These are phyloP conservation scores for Ephestia elutella DNA, from an alignment of 1,140 invertebrate species.

Conservation along the genomic window DNA sequence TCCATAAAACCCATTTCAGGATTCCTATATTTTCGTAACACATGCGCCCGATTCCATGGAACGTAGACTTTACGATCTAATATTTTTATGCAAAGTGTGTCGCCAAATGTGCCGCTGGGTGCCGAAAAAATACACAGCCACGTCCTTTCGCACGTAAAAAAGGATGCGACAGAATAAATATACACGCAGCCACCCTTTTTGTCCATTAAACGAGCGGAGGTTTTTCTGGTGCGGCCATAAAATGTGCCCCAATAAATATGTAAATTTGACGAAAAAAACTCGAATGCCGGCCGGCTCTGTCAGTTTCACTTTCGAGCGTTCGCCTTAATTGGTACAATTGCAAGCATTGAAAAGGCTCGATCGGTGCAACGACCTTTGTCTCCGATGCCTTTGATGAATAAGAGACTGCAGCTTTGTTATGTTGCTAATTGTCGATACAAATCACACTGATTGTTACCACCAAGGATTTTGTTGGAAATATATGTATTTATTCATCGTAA, in stretches of 20 bases:
- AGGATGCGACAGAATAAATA: constrained; percentile 73
- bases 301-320: constrained; percentile 66
- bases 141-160: constrained; percentile 71
- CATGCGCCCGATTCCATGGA: constrained; percentile 55
- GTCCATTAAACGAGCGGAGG: constrained; percentile 69
- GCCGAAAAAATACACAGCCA: constrained; percentile 59
- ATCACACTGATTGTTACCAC: not conserved
- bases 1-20: constrained; percentile 56
- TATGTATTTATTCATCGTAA: not conserved
- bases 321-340: constrained; percentile 66
- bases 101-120: constrained; percentile 66
- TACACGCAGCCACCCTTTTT: constrained; percentile 71
- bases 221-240: constrained; percentile 68
- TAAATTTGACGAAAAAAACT: constrained; percentile 65
- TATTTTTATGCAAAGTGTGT: constrained; percentile 73
- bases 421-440: not conserved
- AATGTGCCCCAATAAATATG: constrained; percentile 74
- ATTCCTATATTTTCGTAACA: constrained; percentile 57
- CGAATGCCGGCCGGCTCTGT: constrained; percentile 40
- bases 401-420: constrained; percentile 1
- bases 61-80: constrained; percentile 66
- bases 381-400: constrained; percentile 12
- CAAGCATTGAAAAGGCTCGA: constrained; percentile 35
- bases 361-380: constrained; percentile 46
- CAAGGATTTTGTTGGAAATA: not conserved